Percentiles rank a stretch among this genome's conserved stretches.
These are phyloP conservation scores for Lagopus leucura DNA, from an alignment of 2,113 vertebrate genomes.

Conservation along the genomic window DNA sequence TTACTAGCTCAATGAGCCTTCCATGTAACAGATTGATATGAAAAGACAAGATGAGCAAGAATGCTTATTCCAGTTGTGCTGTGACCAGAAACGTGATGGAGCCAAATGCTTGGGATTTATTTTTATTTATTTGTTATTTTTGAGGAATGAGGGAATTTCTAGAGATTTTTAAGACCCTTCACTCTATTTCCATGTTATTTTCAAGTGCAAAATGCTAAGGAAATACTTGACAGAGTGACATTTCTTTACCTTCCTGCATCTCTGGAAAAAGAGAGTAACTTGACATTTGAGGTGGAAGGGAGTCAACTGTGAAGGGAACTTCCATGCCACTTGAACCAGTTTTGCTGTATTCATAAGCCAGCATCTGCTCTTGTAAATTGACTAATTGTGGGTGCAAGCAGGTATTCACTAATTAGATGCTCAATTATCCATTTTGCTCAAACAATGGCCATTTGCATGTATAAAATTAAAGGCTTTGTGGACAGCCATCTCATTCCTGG, in stretches of 20 bases:
- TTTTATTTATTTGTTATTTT: neutral
- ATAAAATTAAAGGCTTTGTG: constrained; percentile 36
- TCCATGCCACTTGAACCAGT: neutral
- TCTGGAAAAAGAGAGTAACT: neutral
- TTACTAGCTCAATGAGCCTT: neutral
- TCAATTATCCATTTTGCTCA: constrained; percentile 46
- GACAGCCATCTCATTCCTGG: neutral
- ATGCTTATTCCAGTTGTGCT: neutral
- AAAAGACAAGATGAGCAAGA: neutral
- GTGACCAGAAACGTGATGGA: neutral
- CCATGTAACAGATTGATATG: neutral
- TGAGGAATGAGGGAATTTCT: neutral
- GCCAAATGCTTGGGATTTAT: neutral
- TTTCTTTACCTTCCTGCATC: neutral
- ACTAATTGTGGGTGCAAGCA: constrained; percentile 30
- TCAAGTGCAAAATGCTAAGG: neutral
- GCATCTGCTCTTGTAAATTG: constrained; percentile 43
- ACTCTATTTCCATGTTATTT: neutral
- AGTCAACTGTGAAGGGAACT: neutral
- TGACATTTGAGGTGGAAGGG: neutral
- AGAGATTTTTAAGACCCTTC: neutral
- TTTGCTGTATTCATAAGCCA: neutral
- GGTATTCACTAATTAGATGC: constrained; percentile 54
- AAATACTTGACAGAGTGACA: neutral
- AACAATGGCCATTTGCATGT: constrained; percentile 32